Conservation (phyloP, 1,140 invertebrate genomes). For the Phortica variegata region DNA sequence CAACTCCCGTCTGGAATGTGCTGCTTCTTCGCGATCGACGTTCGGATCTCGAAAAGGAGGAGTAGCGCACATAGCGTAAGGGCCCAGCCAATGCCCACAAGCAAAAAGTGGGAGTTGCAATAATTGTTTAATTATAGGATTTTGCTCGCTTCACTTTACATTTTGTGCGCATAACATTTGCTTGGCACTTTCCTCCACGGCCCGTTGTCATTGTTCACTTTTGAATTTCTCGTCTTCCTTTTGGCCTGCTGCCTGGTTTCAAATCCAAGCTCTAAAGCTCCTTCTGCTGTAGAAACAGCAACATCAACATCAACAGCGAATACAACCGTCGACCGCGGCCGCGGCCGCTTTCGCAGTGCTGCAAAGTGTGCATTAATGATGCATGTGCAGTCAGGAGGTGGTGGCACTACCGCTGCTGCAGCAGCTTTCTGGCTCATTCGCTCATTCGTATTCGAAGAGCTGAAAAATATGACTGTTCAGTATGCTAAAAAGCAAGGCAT, state of each 20-base stretch:
- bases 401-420: slow-evolving; percentile 19
- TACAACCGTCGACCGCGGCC: slow-evolving; percentile 20
- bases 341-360: too few relatives aligned
- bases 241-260: too few relatives aligned
- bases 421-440: too few relatives aligned
- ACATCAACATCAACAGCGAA: too few relatives aligned
- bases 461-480: neutral
- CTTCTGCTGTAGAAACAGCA: too few relatives aligned
- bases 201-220: too few relatives aligned
- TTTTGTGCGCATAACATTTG: slow-evolving; percentile 53
- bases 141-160: slow-evolving; percentile 55
- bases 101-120: slow-evolving; percentile 57
- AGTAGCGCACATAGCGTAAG: slow-evolving; percentile 56
- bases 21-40: slow-evolving; percentile 14
- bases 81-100: slow-evolving; percentile 42
- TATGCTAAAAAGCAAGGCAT: too few relatives aligned
- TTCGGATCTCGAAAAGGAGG: slow-evolving; percentile 54
- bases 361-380: too few relatives aligned
- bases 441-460: neutral
- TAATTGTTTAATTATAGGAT: slow-evolving; percentile 58
- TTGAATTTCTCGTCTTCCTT: too few relatives aligned
- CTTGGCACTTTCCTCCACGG: slow-evolving; percentile 43
- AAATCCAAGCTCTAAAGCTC: too few relatives aligned
- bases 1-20: slow-evolving; percentile 7
- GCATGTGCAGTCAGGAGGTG: too few relatives aligned